A percentile compares a stretch with the other conserved stretches of the same genome.
These are phyloP conservation scores for Cephalopachus bancanus DNA, from an alignment of 2,797 vertebrate genomes.

Conservation along the genomic window DNA sequence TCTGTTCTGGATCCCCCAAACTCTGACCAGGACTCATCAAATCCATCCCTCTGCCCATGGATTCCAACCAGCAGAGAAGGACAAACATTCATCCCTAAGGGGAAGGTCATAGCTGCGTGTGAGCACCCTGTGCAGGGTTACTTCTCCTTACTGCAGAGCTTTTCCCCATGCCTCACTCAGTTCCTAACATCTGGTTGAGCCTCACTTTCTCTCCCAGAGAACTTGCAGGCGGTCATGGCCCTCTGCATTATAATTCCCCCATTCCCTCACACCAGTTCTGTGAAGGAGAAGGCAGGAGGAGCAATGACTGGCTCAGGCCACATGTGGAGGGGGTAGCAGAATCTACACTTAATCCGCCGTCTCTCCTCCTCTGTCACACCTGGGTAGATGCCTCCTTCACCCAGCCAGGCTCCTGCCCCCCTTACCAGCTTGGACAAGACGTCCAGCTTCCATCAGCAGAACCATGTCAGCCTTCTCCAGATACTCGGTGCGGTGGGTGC, in stretches of 20 bases:
- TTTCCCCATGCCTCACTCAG: not conserved
- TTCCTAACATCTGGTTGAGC: not conserved
- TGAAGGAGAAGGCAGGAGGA: not conserved
- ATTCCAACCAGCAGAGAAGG: not conserved
- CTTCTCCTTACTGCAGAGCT: not conserved
- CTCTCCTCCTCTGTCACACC: not conserved
- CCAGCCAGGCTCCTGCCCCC: not conserved
- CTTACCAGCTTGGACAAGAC: slow-evolving; percentile 92
- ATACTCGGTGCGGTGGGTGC: slow-evolving; percentile 96
- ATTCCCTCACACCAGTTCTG: not conserved
- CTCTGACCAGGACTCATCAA: not conserved
- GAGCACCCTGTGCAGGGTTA: not conserved
- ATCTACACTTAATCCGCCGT: not conserved
- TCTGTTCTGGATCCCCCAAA: not conserved
- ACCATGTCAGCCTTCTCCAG: slow-evolving; percentile 93
- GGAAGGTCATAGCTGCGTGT: not conserved
- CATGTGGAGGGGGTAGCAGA: not conserved
- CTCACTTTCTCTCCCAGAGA: not conserved
- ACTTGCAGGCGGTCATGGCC: not conserved
- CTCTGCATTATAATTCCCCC: slow-evolving; percentile 3
- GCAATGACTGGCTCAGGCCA: not conserved
- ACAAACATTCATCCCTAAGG: not conserved
- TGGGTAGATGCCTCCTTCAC: not conserved
- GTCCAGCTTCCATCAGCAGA: slow-evolving; percentile 94
- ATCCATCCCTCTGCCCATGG: not conserved